A percentile compares a stretch with the other conserved stretches of the same genome.
Conservation (phyloP, 2,113 vertebrate genomes). For the Neotragus moschatus region DNA sequence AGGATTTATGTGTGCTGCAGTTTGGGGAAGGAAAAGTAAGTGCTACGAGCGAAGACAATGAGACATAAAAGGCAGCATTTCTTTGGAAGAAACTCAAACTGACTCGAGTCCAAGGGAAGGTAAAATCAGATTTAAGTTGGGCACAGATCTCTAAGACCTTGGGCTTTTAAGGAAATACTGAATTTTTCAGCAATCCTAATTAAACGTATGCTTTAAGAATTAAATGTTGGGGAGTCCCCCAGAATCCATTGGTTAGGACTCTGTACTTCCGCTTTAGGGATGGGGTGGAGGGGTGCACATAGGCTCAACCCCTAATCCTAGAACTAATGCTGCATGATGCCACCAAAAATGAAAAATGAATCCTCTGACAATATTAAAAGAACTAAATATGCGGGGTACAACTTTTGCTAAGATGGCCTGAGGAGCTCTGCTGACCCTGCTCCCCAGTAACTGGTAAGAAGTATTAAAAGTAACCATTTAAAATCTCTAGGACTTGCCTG, state of each 20-base stretch:
- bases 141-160: background rate
- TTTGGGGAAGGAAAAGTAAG: background rate
- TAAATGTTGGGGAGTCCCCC: background rate
- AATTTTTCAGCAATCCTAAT: background rate
- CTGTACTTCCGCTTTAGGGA: background rate
- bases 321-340: background rate
- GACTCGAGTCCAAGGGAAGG: background rate
- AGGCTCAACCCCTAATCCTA: background rate
- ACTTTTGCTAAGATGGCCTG: background rate
- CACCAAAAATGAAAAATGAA: background rate
- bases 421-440: background rate
- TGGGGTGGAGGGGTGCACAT: rapidly evolving
- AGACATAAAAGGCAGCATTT: background rate
- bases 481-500: background rate
- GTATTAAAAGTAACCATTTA: background rate
- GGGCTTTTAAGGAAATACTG: background rate
- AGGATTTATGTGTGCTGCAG: background rate
- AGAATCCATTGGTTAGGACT: background rate
- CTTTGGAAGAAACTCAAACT: background rate
- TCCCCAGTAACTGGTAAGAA: background rate
- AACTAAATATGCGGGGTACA: background rate
- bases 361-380: background rate
- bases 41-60: background rate
- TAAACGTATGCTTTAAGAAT: background rate
- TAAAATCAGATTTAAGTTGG: background rate